Percentiles rank a stretch among this genome's conserved stretches.
These are phyloP conservation scores for Tortricodes alternella DNA, from an alignment of 2,888 invertebrate species.

Conservation along the genomic window DNA sequence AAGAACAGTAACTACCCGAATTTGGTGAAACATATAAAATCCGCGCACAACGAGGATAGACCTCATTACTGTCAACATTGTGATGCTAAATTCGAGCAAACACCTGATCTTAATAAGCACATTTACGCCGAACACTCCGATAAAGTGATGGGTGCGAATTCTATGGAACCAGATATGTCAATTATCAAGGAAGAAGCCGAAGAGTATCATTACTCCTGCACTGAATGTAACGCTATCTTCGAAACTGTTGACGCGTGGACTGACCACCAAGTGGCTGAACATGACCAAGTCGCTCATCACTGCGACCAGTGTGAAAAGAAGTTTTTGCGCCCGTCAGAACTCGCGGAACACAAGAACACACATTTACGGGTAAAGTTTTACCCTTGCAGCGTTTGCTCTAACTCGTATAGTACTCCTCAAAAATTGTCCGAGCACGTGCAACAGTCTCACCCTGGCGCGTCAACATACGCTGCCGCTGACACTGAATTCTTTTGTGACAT, in stretches of 20 bases:
- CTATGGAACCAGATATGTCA: constrained; percentile 65
- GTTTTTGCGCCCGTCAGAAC: constrained; percentile 82
- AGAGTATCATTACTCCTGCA: constrained; percentile 82
- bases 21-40: constrained; percentile 82
- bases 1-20: constrained; percentile 81
- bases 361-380: constrained; percentile 86
- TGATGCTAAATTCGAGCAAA: constrained; percentile 79
- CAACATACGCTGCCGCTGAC: constrained; percentile 50
- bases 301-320: constrained; percentile 85
- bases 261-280: constrained; percentile 81
- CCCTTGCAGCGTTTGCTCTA: constrained; percentile 82
- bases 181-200: constrained; percentile 77
- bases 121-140: constrained; percentile 83
- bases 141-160: constrained; percentile 56
- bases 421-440: constrained; percentile 82
- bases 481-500: constrained; percentile 80
- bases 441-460: constrained; percentile 70
- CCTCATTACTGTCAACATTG: constrained; percentile 84
- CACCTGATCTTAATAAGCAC: constrained; percentile 82
- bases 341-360: constrained; percentile 85
- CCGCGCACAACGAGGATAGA: constrained; percentile 72
- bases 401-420: constrained; percentile 85
- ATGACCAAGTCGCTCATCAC: constrained; percentile 77
- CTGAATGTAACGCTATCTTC: constrained; percentile 83
- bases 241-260: constrained; percentile 82